Conservation (phyloP, 1,140 invertebrate genomes). For the Drosophila mauritiana region DNA sequence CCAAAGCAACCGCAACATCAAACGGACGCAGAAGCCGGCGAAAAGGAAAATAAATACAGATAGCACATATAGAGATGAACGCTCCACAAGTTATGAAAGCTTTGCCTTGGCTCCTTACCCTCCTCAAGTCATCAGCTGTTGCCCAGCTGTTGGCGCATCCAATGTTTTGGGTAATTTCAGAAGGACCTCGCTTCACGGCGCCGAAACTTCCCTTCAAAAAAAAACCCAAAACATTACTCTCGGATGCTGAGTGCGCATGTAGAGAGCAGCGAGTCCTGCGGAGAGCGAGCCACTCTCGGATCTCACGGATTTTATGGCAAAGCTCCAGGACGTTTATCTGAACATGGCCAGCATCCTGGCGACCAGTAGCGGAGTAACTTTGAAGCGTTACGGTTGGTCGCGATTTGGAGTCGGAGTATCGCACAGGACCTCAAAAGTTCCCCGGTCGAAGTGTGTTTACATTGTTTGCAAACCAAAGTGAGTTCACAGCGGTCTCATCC, state of each 20-base stretch:
- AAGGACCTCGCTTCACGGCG: neutral
- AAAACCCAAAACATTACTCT: slow-evolving; percentile 57
- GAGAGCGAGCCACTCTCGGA: neutral
- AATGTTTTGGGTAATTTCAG: slow-evolving; percentile 71
- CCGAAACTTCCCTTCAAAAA: slow-evolving; percentile 39
- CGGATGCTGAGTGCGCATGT: slow-evolving; percentile 71
- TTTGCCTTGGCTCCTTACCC: slow-evolving; percentile 36
- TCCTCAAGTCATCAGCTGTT: slow-evolving; percentile 53
- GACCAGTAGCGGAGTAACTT: slow-evolving; percentile 77
- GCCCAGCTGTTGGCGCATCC: slow-evolving; percentile 42
- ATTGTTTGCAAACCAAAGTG: slow-evolving; percentile 57
- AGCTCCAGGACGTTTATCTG: slow-evolving; percentile 63
- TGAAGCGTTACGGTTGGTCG: slow-evolving; percentile 70
- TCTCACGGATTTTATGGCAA: slow-evolving; percentile 60
- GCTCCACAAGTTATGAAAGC: slow-evolving; percentile 63
- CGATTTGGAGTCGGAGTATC: slow-evolving; percentile 32
- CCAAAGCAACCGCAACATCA: slow-evolving; percentile 42
- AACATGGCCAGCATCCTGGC: slow-evolving; percentile 34
- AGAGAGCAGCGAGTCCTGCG: neutral
- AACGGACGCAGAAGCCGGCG: slow-evolving; percentile 24
- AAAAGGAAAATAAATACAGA: slow-evolving; percentile 4
- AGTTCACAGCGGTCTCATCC: slow-evolving; percentile 31
- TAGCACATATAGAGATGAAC: slow-evolving; percentile 5
- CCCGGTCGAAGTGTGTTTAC: slow-evolving; percentile 49
- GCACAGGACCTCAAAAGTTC: neutral